Base-by-base conservation (phyloP, 2,888 invertebrate species). In the Rhopalosiphum nymphaeae region DNA sequence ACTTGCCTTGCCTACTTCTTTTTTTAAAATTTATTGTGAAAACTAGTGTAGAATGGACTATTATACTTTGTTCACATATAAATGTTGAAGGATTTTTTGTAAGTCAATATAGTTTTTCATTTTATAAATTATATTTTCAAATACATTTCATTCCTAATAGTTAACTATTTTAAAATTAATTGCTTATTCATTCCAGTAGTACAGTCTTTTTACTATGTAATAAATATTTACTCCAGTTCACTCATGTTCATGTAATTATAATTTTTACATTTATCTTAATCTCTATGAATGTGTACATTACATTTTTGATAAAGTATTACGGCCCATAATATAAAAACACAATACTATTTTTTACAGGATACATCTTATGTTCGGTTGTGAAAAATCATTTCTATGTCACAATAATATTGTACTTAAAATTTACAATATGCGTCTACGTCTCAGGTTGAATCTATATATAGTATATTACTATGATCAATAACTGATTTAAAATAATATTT, bases 341-440 rank as follows among this genome's bases (percentile, higher is more conserved):
- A 86, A 36, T 61, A 46, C 36, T 85, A 57, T 21, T 85, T 56
- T 78, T 84, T 36, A 89, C 56, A 93, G 93, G 93, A 46, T 57
- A 93, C 46, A n/a, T 89, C 56, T 36, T 89, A 26, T 46, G 89
- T 57, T 67, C 26, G 5, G 26, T 89, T 26, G 3, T 46, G 7
- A 57, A 93, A 89, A 89, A 44, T 16, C 16, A 84, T 44, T n/a
- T 84, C 44, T 29, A 29, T 26, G 29, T 85, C 21, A 49, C 7
- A 36, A 11, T 89, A 46, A 67, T 89, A 56, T 16, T 89, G 36
- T 89, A 89, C 25, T 89, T 93, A 42, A n/a, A 44, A 85, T 57
- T 93, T 16, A 87, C 46, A 89, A 46, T 57, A 86, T 84, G 56
- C 26, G 46, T 84, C 25, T 89, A 93, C 56, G 46, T 26, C 1